A percentile compares a stretch with the other conserved stretches of the same genome.
Evolutionary conservation across 2,113 vertebrate genomes (phyloP).

Genomic region (Otus sunia): DNA sequence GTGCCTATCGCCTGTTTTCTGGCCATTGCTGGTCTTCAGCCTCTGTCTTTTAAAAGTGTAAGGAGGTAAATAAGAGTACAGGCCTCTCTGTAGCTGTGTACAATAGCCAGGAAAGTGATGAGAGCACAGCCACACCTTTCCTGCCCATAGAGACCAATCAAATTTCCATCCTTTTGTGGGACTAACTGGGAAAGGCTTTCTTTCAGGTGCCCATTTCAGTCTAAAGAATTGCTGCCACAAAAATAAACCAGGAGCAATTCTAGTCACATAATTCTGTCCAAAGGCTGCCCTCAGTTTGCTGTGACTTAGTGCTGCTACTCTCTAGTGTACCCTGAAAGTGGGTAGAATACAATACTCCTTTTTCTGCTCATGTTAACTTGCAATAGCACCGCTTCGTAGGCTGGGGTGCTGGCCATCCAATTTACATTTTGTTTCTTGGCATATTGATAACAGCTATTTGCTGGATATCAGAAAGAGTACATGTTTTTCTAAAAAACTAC

Average conservation of each 20-base stretch:
- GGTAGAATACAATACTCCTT: not conserved
- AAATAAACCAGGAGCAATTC: not conserved
- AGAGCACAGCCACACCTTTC: not conserved
- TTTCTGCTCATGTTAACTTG: not conserved
- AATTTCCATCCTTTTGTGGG: not conserved
- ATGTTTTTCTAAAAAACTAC: not conserved
- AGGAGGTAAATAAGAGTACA: not conserved
- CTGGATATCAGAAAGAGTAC: not conserved
- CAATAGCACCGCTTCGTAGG: not conserved
- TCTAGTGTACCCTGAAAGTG: not conserved
- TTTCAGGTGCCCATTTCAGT: not conserved
- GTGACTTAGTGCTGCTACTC: not conserved
- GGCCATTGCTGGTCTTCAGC: not conserved
- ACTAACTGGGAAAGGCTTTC: not conserved
- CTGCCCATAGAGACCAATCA: not conserved
- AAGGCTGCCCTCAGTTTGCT: not conserved
- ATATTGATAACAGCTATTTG: not conserved
- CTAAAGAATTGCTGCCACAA: not conserved
- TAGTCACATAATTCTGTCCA: not conserved
- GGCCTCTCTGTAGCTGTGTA: not conserved
- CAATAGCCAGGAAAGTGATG: not conserved
- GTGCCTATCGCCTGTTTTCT: not conserved
- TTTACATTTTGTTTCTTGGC: not conserved
- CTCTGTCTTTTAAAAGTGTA: not conserved
- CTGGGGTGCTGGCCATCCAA: not conserved